Conservation (phyloP, 2,797 vertebrate species). For the Bradypus variegatus region DNA sequence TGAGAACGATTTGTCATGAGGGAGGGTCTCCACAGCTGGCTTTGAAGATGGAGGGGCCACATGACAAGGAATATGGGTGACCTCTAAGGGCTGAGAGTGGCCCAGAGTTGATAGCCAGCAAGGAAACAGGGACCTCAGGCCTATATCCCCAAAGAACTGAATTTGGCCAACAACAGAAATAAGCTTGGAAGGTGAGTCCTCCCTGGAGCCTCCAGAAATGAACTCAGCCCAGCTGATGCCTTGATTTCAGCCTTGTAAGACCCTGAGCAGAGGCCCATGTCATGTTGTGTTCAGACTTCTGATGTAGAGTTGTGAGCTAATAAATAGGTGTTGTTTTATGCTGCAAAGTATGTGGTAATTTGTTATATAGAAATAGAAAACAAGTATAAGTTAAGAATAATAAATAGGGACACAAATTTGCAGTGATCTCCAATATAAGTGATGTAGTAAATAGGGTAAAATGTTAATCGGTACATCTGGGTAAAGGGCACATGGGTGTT, state of each 20-base stretch:
- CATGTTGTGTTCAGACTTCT: neutral
- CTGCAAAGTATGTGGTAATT: neutral
- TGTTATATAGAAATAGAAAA: neutral
- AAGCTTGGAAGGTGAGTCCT: neutral
- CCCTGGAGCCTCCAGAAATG: neutral
- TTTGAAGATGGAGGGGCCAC: neutral
- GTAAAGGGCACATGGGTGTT: neutral
- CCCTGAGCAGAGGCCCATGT: neutral
- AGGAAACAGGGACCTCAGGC: neutral
- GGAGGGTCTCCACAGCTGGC: neutral
- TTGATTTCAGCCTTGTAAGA: neutral
- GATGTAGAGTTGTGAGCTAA: neutral
- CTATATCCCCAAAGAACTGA: neutral
- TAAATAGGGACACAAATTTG: neutral
- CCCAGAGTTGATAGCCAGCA: neutral
- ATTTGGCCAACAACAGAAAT: neutral
- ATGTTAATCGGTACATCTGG: constrained; percentile 1
- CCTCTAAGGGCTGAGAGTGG: neutral
- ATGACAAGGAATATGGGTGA: neutral
- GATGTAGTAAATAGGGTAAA: neutral
- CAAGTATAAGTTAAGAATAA: neutral
- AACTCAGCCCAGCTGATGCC: neutral
- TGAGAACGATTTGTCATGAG: neutral
- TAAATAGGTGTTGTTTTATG: neutral
- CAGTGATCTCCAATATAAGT: neutral